A percentile compares a stretch with the other conserved stretches of the same genome.
Conservation (phyloP, 2,113 vertebrate genomes). For the Cinclus cinclus region DNA sequence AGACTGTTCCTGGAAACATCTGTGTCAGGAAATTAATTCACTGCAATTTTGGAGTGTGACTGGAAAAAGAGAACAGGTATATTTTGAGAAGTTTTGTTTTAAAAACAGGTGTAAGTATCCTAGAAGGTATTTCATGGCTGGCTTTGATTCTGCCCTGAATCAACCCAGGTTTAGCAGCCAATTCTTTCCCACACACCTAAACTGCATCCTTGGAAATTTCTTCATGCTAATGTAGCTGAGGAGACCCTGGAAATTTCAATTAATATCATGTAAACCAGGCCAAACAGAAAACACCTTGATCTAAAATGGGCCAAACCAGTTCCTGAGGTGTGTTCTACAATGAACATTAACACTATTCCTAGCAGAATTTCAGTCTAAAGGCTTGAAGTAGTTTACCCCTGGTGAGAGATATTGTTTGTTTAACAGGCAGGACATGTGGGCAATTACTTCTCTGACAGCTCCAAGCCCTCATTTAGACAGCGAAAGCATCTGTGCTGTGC, state of each 20-base stretch:
- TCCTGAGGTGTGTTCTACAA: not conserved
- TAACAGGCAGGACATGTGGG: not conserved
- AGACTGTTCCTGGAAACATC: not conserved
- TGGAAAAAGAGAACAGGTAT: not conserved
- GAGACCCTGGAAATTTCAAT: not conserved
- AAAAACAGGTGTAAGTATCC: not conserved
- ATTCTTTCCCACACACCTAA: not conserved
- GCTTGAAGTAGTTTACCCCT: not conserved
- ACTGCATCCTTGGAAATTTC: not conserved
- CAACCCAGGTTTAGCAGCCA: not conserved
- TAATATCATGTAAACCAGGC: not conserved
- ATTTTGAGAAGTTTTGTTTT: not conserved
- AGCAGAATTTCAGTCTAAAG: not conserved
- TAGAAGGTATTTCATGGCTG: not conserved
- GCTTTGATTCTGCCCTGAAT: not conserved
- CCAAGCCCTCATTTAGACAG: not conserved
- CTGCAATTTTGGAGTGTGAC: not conserved
- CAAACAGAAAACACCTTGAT: not conserved
- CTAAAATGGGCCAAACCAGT: not conserved
- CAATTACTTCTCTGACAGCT: not conserved
- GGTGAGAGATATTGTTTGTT: not conserved
- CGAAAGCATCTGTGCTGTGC: not conserved
- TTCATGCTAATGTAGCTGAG: not conserved
- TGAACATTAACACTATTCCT: not conserved
- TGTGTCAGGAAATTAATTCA: not conserved